phyloP scores from a whole-genome alignment of 2,888 invertebrate genomes.

The Acanthoscelides obtectus region DNA sequence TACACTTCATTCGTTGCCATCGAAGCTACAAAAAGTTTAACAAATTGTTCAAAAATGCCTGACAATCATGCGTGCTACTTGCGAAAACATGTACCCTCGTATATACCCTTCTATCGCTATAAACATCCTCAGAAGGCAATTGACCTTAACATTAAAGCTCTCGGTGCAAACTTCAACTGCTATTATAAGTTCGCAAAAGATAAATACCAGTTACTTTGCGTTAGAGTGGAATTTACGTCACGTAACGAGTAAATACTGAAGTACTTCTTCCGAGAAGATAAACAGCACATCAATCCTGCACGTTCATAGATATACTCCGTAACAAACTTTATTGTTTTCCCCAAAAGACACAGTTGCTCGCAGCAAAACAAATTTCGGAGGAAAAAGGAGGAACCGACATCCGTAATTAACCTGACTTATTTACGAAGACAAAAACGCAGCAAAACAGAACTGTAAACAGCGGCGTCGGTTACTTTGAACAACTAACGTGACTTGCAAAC shows the following conservation, averaged over 20 bases:
- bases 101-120: too few relatives aligned
- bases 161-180: background rate
- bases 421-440: background rate
- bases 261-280: background rate
- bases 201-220: background rate
- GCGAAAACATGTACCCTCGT: too few relatives aligned
- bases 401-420: background rate
- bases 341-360: background rate
- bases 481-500: too few relatives aligned
- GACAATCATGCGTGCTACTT: too few relatives aligned
- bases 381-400: background rate
- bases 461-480: background rate
- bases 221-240: background rate
- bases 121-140: background rate
- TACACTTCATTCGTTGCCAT: too few relatives aligned
- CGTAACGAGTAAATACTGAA: background rate
- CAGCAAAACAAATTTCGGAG: background rate
- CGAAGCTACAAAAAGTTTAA: too few relatives aligned
- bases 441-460: background rate
- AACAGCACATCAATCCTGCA: background rate
- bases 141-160: background rate
- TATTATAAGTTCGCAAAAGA: background rate
- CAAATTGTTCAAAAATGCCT: too few relatives aligned
- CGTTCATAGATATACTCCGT: background rate
- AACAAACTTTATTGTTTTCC: background rate